phyloP scores from a whole-genome alignment of 2,113 vertebrate genomes.

The Neotragus moschatus region DNA sequence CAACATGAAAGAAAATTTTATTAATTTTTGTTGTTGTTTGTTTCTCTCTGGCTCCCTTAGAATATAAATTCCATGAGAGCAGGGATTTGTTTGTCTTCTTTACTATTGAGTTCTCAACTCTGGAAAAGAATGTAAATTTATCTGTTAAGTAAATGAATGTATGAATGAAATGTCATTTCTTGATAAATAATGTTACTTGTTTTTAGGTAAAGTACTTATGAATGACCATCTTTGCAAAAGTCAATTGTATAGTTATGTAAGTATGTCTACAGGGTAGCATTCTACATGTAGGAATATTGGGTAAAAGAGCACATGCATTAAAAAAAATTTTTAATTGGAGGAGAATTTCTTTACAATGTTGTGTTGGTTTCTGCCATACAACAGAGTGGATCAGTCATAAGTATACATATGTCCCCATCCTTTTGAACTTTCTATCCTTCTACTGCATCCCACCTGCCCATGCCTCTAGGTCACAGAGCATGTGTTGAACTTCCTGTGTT shows the following conservation, averaged over 20 bases:
- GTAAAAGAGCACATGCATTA: neutral
- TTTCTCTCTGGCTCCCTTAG: neutral
- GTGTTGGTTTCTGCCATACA: neutral
- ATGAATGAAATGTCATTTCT: neutral
- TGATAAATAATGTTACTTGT: neutral
- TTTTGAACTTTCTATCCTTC: neutral
- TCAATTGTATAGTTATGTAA: neutral
- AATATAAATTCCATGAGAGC: neutral
- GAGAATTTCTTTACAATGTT: neutral
- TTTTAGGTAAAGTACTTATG: neutral
- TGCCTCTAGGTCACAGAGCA: neutral
- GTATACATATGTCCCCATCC: neutral
- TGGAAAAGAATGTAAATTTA: neutral
- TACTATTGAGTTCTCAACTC: neutral
- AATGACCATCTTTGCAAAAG: neutral
- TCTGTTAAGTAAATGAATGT: neutral
- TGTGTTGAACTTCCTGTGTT: neutral
- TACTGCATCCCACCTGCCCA: neutral
- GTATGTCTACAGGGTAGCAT: neutral
- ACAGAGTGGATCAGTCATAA: neutral
- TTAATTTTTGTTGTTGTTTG: neutral
- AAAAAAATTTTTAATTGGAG: neutral
- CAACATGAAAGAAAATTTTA: neutral
- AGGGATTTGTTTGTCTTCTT: neutral
- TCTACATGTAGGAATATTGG: neutral